Percentiles rank a stretch among this genome's conserved stretches.
Conservation (phyloP, 2,888 invertebrate species). For the Cinara cedri region DNA sequence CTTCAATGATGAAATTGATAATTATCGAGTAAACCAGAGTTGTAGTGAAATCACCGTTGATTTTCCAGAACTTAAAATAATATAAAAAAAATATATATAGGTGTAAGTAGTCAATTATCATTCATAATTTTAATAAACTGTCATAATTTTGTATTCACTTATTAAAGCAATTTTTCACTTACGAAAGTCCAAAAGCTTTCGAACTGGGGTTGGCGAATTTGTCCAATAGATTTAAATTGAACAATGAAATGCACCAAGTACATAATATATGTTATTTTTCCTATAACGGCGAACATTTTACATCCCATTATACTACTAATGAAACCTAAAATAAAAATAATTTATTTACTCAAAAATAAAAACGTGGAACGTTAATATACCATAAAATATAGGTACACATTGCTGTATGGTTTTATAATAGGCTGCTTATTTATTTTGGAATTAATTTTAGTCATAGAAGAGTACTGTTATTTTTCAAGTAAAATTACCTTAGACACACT, state of each 20-base stretch:
- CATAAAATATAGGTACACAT: too few relatives aligned
- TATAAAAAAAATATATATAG: neutral
- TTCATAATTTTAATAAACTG: neutral
- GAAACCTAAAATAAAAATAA: slow-evolving; percentile 10
- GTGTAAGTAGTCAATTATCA: neutral
- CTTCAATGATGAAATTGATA: slow-evolving; percentile 20
- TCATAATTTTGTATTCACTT: neutral
- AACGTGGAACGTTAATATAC: too few relatives aligned
- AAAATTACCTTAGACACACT: too few relatives aligned
- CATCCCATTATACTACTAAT: slow-evolving; percentile 12
- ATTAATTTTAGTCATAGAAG: too few relatives aligned
- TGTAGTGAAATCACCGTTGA: slow-evolving; percentile 12
- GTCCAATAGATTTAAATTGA: slow-evolving; percentile 26
- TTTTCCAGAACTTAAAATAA: slow-evolving; percentile 37
- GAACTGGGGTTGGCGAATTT: slow-evolving; percentile 32
- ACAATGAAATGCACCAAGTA: slow-evolving; percentile 16
- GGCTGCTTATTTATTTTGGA: too few relatives aligned
- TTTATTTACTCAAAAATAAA: too few relatives aligned
- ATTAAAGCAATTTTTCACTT: neutral
- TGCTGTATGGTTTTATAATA: too few relatives aligned
- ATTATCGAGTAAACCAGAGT: neutral
- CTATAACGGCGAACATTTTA: slow-evolving; percentile 6
- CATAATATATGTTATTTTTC: slow-evolving; percentile 9
- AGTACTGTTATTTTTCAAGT: too few relatives aligned
- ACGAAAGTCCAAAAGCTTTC: slow-evolving; percentile 12